phyloP scores from a whole-genome alignment of 1,140 invertebrate genomes.

The Drosophila sturtevanti region DNA sequence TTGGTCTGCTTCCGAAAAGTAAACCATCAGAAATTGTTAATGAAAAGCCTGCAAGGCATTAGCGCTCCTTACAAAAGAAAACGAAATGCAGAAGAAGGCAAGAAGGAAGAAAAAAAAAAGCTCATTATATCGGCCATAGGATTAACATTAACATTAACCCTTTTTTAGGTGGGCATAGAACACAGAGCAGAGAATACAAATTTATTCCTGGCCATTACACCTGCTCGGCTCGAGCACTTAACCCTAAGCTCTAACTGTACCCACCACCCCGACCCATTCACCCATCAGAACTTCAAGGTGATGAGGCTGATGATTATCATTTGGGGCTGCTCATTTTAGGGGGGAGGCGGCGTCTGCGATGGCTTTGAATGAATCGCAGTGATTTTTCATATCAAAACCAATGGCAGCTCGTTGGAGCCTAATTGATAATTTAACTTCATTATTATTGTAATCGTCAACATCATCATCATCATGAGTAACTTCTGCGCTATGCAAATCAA shows the following conservation, averaged over 20 bases:
- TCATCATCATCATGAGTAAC: conserved; percentile 24
- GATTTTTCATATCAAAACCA: conserved; percentile 66
- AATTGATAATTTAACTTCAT: conserved; percentile 63
- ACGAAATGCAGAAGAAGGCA: background rate
- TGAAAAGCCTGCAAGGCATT: conserved; percentile 29
- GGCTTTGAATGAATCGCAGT: conserved; percentile 56
- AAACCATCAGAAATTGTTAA: conserved; percentile 38
- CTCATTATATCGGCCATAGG: conserved; percentile 23
- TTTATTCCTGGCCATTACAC: conserved; percentile 52
- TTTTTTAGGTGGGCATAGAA: conserved; percentile 12
- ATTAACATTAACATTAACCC: conserved; percentile 32
- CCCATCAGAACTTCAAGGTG: background rate
- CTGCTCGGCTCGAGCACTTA: conserved; percentile 36
- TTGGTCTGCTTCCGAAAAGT: background rate
- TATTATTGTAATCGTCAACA: conserved; percentile 16
- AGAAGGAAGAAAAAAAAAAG: conserved; percentile 6
- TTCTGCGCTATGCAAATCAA: conserved; percentile 49
- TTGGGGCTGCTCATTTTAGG: conserved; percentile 23
- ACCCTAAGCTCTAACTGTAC: conserved; percentile 7
- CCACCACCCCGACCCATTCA: background rate
- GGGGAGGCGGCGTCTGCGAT: too few species aligned
- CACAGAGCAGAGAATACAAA: conserved; percentile 5
- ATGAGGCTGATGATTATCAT: conserved; percentile 40
- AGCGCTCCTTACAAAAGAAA: background rate
- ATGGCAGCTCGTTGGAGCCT: conserved; percentile 14